Base-by-base conservation (phyloP, 2,113 vertebrate species). In the Callithrix jacchus region DNA sequence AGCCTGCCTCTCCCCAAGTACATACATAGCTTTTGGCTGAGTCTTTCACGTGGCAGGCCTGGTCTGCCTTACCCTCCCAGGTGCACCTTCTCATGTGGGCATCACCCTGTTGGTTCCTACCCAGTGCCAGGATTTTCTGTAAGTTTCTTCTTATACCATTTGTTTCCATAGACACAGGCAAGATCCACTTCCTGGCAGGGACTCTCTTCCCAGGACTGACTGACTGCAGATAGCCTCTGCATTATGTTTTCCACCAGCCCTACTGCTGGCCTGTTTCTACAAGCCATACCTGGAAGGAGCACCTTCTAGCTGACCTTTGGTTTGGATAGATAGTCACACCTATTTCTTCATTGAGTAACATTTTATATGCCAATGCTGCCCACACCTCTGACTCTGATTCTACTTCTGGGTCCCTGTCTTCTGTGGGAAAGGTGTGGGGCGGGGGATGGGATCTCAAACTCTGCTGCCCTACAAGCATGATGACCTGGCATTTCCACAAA, bases 321-420 rank as follows among this genome's bases (percentile, higher is more conserved):
- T 8, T 45, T n/a, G 47, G 52, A 0, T 3, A 6, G 71, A 9
- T 2, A 16, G 27, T 70, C 32, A 37, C 20, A 23, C 91, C 23
- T 20, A 16, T 71, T 37, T 40, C 61, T n/a, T 81, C 10, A 0
- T 4, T 49, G 35, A 71, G 49, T 79, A n/a, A 66, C 32, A 13
- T 40, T 27, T 21, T 5, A 37, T 84, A 16, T 64, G 40, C 61
- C 8, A 23, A 6, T 27, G 49, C 13, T 32, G 21, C 21, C 47
- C n/a, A 17, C 3, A 16, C 30, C 70, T 58, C 16, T 45, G 80
- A 61, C 47, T 35, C 79, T 0, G 0, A 20, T 20, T 17, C 25
- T 52, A 12, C n/a, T 42, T 52, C 40, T 25, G 2, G 6, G 16
- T 10, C 35, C 76, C 54, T 8, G 7, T 71, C n/a, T 10, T 23